Evolutionary conservation across 1,140 invertebrate species (phyloP).

Genomic region (Saccostrea echinata): DNA sequence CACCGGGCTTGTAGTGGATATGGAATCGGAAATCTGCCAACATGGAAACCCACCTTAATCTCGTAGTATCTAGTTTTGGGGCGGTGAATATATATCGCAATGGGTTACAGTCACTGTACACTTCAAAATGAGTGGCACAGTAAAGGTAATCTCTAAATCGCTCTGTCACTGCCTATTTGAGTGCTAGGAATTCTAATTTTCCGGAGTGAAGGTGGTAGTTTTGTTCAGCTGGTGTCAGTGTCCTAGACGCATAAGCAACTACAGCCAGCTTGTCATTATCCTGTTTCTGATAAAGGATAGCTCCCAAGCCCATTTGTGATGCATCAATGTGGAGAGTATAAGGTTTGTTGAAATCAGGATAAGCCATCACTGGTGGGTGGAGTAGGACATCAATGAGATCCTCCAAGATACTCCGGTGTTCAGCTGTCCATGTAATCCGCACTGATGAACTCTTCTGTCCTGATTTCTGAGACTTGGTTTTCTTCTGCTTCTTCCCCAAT

Average conservation of each 20-base stretch:
- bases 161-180: slow-evolving; percentile 52
- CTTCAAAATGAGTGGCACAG: slow-evolving; percentile 44
- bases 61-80: too few relatives aligned
- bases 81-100: too few relatives aligned
- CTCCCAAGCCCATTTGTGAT: slow-evolving; percentile 78
- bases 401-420: too few relatives aligned
- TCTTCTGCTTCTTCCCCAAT: slow-evolving; percentile 46
- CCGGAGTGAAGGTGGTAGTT: slow-evolving; percentile 60
- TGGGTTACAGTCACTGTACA: too few relatives aligned
- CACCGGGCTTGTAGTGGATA: too few relatives aligned
- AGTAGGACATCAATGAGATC: too few relatives aligned
- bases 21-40: slow-evolving; percentile 31
- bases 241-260: too few relatives aligned
- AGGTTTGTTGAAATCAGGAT: slow-evolving; percentile 70
- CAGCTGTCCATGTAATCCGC: too few relatives aligned
- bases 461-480: slow-evolving; percentile 37
- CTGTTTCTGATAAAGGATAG: slow-evolving; percentile 77
- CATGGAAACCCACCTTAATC: slow-evolving; percentile 45
- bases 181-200: slow-evolving; percentile 59
- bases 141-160: slow-evolving; percentile 54
- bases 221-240: slow-evolving; percentile 58
- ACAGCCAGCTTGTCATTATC: slow-evolving; percentile 52
- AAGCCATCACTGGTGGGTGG: too few relatives aligned
- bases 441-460: slow-evolving; percentile 43
- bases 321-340: too few relatives aligned